Base-by-base conservation (phyloP, 2,888 invertebrate species). In the Hanleya hanleyi region DNA sequence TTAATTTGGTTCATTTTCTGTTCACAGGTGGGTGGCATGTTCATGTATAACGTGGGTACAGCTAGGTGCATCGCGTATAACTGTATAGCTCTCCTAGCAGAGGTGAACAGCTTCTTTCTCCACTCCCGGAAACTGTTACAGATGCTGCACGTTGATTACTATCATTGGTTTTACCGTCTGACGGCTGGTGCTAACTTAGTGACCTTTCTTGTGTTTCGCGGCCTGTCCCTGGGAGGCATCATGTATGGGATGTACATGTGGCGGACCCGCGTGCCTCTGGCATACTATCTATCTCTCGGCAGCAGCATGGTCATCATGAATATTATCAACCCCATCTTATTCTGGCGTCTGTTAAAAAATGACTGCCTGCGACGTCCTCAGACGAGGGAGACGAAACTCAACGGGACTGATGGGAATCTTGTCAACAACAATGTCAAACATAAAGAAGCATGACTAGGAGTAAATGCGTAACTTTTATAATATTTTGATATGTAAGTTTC, bases 81-180 rank as follows among this genome's bases (percentile, higher is more conserved):
- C 73, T 80, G 84, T 18, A 73, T 90, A 22, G 89, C 89, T 3
- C 79, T 90, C 22, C 79, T 87, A 70, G 85, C 87, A 12, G 90
- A 90, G 73, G 83, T 90, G 67, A 90, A 90, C 84, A 88, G 86
- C 71, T 83, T 90, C 72, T 90, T 89, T 77, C 84, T 90, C 7
- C 90, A 90, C 75, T 83, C 87, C 47, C 79, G 90, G 18, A 90
- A 90, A 78, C 84, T 90, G n/a, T 72, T 90, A 9, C 90, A 90
- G 79, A 86, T 90, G 86, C 72, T 79, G 32, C 66, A 84, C 29
- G 76, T 81, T 7, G 74, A 82, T n/a, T 88, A 81, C 77, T 70
- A 81, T 29, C 81, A 83, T 67, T 77, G 74, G 71, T 71, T 85
- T 51, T 90, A 90, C 76, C 80, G 83, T n/a, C 1, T 79, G 1